phyloP scores from a whole-genome alignment of 2,888 invertebrate genomes.

The Lasioglossum lativentre region DNA sequence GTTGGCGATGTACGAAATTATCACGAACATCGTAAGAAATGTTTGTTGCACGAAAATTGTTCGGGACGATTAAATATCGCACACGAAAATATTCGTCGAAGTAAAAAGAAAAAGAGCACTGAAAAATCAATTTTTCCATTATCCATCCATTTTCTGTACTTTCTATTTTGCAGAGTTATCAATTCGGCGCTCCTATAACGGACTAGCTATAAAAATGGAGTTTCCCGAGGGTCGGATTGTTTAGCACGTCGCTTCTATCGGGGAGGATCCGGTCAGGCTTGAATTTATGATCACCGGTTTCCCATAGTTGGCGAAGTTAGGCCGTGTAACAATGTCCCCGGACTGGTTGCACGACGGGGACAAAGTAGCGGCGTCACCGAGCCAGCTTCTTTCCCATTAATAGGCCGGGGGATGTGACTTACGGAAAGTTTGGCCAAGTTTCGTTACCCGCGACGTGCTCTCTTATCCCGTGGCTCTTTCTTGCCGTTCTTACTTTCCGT shows the following conservation, averaged over 20 bases:
- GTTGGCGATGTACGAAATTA: too few species aligned
- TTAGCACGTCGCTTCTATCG: neutral
- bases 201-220: neutral
- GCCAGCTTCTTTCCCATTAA: constrained; percentile 53
- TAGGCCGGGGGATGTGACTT: constrained; percentile 59
- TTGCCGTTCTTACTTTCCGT: constrained; percentile 20
- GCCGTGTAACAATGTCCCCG: constrained; percentile 26
- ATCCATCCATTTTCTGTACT: too few species aligned
- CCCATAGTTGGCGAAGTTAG: neutral
- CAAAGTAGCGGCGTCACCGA: constrained; percentile 38
- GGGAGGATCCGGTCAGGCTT: neutral
- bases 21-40: too few species aligned
- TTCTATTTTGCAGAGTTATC: neutral
- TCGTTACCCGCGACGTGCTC: constrained; percentile 42
- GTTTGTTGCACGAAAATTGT: too few species aligned
- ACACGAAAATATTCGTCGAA: too few species aligned
- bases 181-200: neutral
- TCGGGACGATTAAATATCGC: too few species aligned
- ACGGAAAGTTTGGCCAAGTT: constrained; percentile 63
- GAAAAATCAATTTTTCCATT: neutral
- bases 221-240: neutral
- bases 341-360: constrained; percentile 15
- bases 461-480: constrained; percentile 21
- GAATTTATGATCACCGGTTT: neutral
- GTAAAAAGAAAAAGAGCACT: neutral